A percentile compares a stretch with the other conserved stretches of the same genome.
phyloP scores from a whole-genome alignment of 2,797 vertebrate genomes.

The Microctenopoma steveboyesi region DNA sequence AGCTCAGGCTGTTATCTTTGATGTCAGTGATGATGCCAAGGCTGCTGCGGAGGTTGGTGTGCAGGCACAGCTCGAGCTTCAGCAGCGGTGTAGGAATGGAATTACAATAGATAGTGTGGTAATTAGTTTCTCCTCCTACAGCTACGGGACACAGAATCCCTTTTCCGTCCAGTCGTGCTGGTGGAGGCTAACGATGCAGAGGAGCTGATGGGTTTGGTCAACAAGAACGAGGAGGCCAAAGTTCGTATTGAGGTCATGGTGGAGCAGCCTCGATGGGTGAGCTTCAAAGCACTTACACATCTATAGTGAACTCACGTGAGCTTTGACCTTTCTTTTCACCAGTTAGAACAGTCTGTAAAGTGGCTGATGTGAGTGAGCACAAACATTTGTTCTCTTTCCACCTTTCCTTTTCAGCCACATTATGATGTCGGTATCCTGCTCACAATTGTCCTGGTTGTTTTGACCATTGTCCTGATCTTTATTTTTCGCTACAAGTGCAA shows the following conservation, averaged over 20 bases:
- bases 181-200: slow-evolving; percentile 89
- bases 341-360: background rate
- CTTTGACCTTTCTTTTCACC: background rate
- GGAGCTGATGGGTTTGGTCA: slow-evolving; percentile 94
- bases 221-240: slow-evolving; percentile 94
- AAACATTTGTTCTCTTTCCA: slow-evolving; percentile 3
- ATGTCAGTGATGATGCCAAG: slow-evolving; percentile 90
- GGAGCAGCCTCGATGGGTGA: slow-evolving; percentile 88
- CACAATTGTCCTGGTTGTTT: slow-evolving; percentile 90
- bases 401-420: slow-evolving; percentile 81
- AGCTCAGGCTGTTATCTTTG: slow-evolving; percentile 95
- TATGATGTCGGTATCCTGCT: slow-evolving; percentile 95
- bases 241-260: slow-evolving; percentile 92
- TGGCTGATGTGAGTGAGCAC: background rate
- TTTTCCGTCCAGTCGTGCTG: slow-evolving; percentile 90
- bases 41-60: slow-evolving; percentile 91
- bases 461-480: slow-evolving; percentile 90
- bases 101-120: no score
- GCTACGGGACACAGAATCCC: slow-evolving; percentile 87
- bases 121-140: slow-evolving; percentile 56
- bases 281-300: slow-evolving; percentile 31
- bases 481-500: slow-evolving; percentile 93
- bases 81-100: background rate
- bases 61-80: background rate
- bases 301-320: background rate